Percentiles rank a stretch among this genome's conserved stretches.
Evolutionary conservation across 2,797 vertebrate species (phyloP).

Genomic region (Anas capensis): DNA sequence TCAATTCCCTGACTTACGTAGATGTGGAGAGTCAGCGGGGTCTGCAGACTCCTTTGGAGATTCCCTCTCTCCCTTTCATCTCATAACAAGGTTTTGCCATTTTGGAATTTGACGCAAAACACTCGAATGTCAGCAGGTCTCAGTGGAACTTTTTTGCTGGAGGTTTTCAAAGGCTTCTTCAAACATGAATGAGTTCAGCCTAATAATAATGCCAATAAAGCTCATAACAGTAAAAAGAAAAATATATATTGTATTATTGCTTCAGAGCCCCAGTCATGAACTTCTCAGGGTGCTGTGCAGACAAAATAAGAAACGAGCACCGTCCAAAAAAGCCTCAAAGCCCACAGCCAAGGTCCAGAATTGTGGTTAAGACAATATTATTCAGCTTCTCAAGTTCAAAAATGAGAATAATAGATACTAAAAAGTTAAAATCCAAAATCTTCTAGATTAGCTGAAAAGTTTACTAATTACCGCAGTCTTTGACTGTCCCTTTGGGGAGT

Average conservation of each 20-base stretch:
- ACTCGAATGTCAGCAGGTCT: not conserved
- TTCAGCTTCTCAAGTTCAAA: not conserved
- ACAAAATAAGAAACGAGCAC: not conserved
- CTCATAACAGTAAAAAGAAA: not conserved
- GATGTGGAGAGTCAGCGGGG: not conserved
- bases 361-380: not conserved
- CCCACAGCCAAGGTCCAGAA: not conserved
- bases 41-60: not conserved
- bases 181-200: not conserved
- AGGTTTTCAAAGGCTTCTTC: constrained; percentile 19
- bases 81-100: not conserved
- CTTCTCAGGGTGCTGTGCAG: not conserved
- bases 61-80: not conserved
- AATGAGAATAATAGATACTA: not conserved
- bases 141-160: not conserved
- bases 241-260: not conserved
- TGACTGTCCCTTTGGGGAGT: not conserved
- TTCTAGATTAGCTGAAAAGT: not conserved
- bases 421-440: not conserved
- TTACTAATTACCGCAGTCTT: not conserved
- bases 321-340: not conserved
- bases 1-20: not conserved
- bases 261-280: not conserved
- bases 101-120: not conserved
- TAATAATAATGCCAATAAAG: not conserved